Base-by-base conservation (phyloP, 1,140 invertebrate genomes). In the Drosophila sp. region DNA sequence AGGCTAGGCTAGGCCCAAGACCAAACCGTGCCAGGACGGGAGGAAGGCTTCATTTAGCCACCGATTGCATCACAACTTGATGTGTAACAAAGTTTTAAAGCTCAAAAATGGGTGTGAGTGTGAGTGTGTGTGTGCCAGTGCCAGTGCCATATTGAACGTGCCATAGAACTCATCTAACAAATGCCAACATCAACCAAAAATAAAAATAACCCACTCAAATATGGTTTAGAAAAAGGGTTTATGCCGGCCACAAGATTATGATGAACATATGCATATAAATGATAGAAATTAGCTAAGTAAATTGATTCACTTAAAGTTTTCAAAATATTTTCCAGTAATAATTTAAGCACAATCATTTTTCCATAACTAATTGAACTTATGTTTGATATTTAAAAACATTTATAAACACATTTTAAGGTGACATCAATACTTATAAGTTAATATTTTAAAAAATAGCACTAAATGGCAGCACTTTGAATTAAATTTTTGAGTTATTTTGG, bases 61-160 rank as follows among this genome's bases (percentile, higher is more conserved):
- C 25, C 79, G 75, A 87, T 79, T 86, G 82, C 79, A 86, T 86
- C 79, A 79, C 65, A 72, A 76, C 65, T 71, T 72, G 74, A 73
- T 40, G 66, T 79, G 54, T 60, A 82, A 87, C 8, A 27, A 27
- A 82, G 68, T 87, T 86, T 86, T 72, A 87, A 86, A 70, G 66
- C 67, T 25, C 58, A 63, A 70, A 84, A 85, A 70, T 80, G 56
- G 69, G 61, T 67, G 73, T 61, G 56, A 8, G 70, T 74, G 72
- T 73, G 61, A 55, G 69, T 72, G 67, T 76, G n/a, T n/a, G n/a
- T n/a, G n/a, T n/a, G n/a, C n/a, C n/a, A n/a, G n/a, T n/a, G 69
- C 68, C 47, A 57, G 75, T 57, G 58, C 61, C 56, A 58, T 72
- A 74, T 70, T 65, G 67, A 58, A 86, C 68, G 74, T 86, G 81